Base-by-base conservation (phyloP, 2,888 invertebrate species). In the Melanophora roralis region DNA sequence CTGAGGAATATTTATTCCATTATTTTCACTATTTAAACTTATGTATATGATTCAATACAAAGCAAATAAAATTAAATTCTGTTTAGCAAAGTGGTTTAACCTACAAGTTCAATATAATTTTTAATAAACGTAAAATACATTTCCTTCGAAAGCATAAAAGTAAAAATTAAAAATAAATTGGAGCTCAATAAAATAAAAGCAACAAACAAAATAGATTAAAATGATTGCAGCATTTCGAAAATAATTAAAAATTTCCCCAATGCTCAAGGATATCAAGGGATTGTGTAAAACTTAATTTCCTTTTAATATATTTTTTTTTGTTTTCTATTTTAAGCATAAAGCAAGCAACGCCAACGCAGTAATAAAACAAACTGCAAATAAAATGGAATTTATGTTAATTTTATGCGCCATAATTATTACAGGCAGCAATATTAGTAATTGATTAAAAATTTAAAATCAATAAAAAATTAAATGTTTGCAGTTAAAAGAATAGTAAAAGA, bases 191-290 rank as follows among this genome's bases (percentile, higher is more conserved):
- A 55, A 43, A 38, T 27, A 65, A 32, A 57, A 14, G 43, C 43
- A 71, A 53, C 40, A 73, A 49, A 12, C 14, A 64, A 55, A 64
- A 65, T 65, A 57, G 59, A 67, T 59, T 21, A 49, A 49, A 74
- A 59, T 59, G 45, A 49, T 51, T n/a, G 51, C 43, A 65, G 59
- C 59, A 51, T 23, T 67, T 34, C 57, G 32, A 43, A 59, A 74
- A 65, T 65, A 51, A 67, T 74, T 74, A 59, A 74, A 59, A 67
- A 53, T 60, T 21, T 67, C 47, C 51, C 34, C 51, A 59, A 74
- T 74, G 32, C 27, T 45, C 16, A 21, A 43, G 16, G 1, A n/a
- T 43, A 49, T 51, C 51, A 59, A 34, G 74, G 65, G 74, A 67
- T 59, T 57, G 6, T 34, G 21, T 21, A 43, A 40, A 59, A 43